Evolutionary conservation across 1,140 invertebrate genomes (phyloP).

Genomic region (Uloborus diversus): DNA sequence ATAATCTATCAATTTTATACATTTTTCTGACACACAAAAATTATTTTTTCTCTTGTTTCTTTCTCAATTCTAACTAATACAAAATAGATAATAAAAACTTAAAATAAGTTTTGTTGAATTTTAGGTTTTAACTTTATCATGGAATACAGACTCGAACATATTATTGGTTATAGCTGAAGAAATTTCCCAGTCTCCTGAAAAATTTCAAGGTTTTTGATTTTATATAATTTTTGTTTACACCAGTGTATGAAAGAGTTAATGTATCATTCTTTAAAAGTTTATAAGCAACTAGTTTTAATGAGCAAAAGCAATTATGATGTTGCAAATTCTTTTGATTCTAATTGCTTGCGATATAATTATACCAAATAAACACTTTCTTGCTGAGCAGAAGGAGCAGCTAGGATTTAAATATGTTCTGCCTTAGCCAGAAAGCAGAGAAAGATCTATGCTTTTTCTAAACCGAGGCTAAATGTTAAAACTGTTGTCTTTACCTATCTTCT

Average conservation of each 20-base stretch:
- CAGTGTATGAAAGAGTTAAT: neutral
- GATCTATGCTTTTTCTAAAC: too few species aligned
- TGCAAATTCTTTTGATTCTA: neutral
- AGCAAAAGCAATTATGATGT: neutral
- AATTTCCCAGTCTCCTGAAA: neutral
- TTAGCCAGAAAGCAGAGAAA: too few species aligned
- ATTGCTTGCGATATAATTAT: neutral
- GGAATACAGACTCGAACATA: constrained; percentile 36
- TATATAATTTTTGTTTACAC: too few species aligned
- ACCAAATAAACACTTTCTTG: too few species aligned
- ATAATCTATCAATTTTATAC: too few species aligned
- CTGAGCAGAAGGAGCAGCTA: too few species aligned
- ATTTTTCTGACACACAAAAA: too few species aligned
- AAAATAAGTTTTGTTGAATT: too few species aligned
- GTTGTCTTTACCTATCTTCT: too few species aligned
- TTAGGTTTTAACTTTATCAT: constrained; percentile 12
- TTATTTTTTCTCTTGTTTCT: neutral
- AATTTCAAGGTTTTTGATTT: constrained; percentile 32
- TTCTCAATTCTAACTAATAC: neutral
- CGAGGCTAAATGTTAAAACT: too few species aligned
- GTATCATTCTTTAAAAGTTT: neutral
- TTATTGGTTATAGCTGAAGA: constrained; percentile 26
- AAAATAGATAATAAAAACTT: too few species aligned
- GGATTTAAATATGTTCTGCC: too few species aligned
- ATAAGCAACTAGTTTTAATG: neutral